Evolutionary conservation across 2,888 invertebrate species (phyloP).

Genomic region (Hemistola chrysoprasaria): DNA sequence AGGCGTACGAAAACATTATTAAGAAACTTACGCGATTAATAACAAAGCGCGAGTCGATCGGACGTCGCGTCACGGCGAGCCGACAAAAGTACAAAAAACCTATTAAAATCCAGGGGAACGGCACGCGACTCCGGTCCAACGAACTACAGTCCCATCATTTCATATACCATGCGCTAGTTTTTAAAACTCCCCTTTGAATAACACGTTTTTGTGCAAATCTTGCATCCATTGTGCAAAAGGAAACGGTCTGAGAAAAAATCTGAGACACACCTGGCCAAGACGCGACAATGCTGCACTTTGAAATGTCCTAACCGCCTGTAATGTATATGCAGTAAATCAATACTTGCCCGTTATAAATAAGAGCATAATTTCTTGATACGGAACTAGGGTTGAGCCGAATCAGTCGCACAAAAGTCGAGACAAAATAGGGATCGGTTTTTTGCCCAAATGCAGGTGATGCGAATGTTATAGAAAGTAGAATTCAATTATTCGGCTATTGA

Average conservation of each 20-base stretch:
- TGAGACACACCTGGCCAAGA: slow-evolving; percentile 71
- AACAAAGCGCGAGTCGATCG: slow-evolving; percentile 23
- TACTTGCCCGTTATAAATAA: slow-evolving; percentile 62
- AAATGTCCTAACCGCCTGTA: slow-evolving; percentile 51
- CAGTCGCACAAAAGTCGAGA: slow-evolving; percentile 61
- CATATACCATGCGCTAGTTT: slow-evolving; percentile 55
- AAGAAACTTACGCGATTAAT: slow-evolving; percentile 30
- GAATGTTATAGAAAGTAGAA: slow-evolving; percentile 62
- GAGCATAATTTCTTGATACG: slow-evolving; percentile 62
- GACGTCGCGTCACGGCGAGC: slow-evolving; percentile 41
- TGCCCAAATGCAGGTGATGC: slow-evolving; percentile 72
- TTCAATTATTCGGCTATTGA: slow-evolving; percentile 75
- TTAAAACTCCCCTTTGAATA: slow-evolving; percentile 55
- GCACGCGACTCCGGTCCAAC: slow-evolving; percentile 66
- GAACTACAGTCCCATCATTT: slow-evolving; percentile 45
- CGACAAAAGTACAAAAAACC: slow-evolving; percentile 44
- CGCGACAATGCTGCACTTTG: slow-evolving; percentile 30
- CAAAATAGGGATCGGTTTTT: slow-evolving; percentile 68
- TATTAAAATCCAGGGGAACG: slow-evolving; percentile 53
- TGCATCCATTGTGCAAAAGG: slow-evolving; percentile 69
- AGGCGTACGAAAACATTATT: slow-evolving; percentile 33
- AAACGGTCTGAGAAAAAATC: slow-evolving; percentile 60
- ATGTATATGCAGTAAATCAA: slow-evolving; percentile 56
- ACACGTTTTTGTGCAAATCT: slow-evolving; percentile 78
- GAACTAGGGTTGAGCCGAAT: slow-evolving; percentile 44